Percentiles rank a stretch among this genome's conserved stretches.
phyloP scores from a whole-genome alignment of 2,888 invertebrate species.

The Alitta virens region DNA sequence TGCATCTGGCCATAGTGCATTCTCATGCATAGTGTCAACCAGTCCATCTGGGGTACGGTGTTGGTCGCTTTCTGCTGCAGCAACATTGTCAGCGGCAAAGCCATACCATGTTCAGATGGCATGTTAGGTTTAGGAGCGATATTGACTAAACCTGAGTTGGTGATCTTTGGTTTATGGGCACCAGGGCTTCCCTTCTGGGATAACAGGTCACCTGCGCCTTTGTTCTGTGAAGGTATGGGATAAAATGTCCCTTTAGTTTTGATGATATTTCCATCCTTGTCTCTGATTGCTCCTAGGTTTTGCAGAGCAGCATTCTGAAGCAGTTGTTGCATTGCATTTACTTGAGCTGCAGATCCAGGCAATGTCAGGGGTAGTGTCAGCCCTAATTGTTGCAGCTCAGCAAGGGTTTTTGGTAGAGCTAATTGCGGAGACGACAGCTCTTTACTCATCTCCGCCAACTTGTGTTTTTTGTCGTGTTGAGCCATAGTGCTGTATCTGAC shows the following conservation, averaged over 20 bases:
- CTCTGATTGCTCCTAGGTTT: not conserved
- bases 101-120: not conserved
- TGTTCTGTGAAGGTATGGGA: conserved; percentile 58
- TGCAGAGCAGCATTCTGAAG: conserved; percentile 1
- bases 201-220: no score
- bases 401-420: conserved; percentile 69
- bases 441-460: conserved; percentile 28
- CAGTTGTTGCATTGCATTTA: not conserved
- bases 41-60: conserved; percentile 17
- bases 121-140: conserved; percentile 20
- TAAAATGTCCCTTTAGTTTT: conserved; percentile 91
- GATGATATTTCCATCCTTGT: conserved; percentile 64
- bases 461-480: conserved; percentile 70
- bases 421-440: conserved; percentile 2
- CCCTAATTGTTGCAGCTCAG: conserved; percentile 89
- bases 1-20: conserved; percentile 47
- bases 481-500: conserved; percentile 74
- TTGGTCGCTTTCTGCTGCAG: conserved; percentile 22
- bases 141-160: conserved; percentile 8
- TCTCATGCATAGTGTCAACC: conserved; percentile 32
- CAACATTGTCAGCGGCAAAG: conserved; percentile 18
- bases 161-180: not conserved
- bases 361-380: conserved; percentile 63
- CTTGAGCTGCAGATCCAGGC: not conserved
- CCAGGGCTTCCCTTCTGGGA: not conserved